Evolutionary conservation across 2,113 vertebrate genomes (phyloP), one percentile per base, ranked within the genome.

Genomic region (Ia io): DNA sequence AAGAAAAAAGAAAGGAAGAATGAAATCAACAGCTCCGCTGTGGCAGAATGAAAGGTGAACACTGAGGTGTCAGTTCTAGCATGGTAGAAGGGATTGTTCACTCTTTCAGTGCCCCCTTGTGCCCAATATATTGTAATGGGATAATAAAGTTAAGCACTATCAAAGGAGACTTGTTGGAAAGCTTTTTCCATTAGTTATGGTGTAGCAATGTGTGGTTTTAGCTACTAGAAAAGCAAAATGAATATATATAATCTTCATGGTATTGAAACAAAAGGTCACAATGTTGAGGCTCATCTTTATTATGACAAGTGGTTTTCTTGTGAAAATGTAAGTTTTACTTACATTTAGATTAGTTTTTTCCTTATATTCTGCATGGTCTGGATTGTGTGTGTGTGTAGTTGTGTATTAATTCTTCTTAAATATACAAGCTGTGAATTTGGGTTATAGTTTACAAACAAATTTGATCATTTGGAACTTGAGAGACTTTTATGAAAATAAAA

Each of bases 51-150:
- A 47, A 84, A 84, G n/a, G 71, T 65, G 44, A 86, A 67, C 35
- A 28, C 40, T 32, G 56, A 74, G 76, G 37, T 90, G 53, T 83
- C 67, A 53, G 8, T 67, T 63, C 37, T 53, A 59, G 56, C 8
- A 90, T 91, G 92, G 93, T 42, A 42, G 51, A 40, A 18, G n/a
- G 82, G 79, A 78, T 97, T 97, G 88, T 86, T 96, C 92, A 95
- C 93, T 84, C 93, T 70, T 93, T 95, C 96, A 94, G 95, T 97
- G 90, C 90, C 90, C 87, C 95, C 95, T 97, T 96, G 92, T 97
- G 96, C 90, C 86, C 88, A 70, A 9, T 11, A 20, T 35, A 83
- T 63, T 88, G 90, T 84, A 96, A 56, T 49, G 83, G 80, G 65
- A 87, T 76, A n/a, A 91, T 88, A 59, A 49, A 84, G 30, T 79